phyloP scores from a whole-genome alignment of 2,797 vertebrate genomes.

The Tauraco hartlaubi region DNA sequence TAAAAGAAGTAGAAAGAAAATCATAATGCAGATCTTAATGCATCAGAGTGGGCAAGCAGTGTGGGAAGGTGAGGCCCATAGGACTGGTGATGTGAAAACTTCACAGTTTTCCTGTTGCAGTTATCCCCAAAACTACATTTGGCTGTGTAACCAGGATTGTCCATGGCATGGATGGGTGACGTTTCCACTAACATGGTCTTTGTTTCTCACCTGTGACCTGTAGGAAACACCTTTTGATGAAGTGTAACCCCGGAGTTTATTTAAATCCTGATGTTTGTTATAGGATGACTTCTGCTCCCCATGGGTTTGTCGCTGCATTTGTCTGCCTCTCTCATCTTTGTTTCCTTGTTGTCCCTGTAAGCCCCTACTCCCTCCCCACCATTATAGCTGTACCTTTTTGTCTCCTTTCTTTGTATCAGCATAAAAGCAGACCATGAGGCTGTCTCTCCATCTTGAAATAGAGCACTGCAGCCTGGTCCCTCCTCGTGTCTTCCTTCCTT shows the following conservation, averaged over 20 bases:
- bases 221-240: not conserved
- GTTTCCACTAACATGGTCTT: not conserved
- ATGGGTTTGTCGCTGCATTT: not conserved
- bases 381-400: not conserved
- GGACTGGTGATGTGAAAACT: not conserved
- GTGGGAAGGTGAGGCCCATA: fast-evolving
- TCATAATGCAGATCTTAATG: not conserved
- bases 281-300: not conserved
- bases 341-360: not conserved
- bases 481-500: not conserved
- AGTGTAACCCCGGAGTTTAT: not conserved
- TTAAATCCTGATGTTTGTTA: not conserved
- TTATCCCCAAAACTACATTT: not conserved
- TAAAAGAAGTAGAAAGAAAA: not conserved
- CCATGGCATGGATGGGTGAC: not conserved
- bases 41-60: not conserved
- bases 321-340: not conserved
- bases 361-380: fast-evolving
- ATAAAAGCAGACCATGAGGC: not conserved
- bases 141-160: not conserved
- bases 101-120: not conserved
- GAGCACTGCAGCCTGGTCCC: not conserved
- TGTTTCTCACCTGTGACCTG: not conserved
- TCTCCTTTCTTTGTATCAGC: not conserved
- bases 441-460: not conserved